These are phyloP conservation scores for Drosophila guanche DNA, from an alignment of 1,140 invertebrate genomes.

Conservation along the genomic window DNA sequence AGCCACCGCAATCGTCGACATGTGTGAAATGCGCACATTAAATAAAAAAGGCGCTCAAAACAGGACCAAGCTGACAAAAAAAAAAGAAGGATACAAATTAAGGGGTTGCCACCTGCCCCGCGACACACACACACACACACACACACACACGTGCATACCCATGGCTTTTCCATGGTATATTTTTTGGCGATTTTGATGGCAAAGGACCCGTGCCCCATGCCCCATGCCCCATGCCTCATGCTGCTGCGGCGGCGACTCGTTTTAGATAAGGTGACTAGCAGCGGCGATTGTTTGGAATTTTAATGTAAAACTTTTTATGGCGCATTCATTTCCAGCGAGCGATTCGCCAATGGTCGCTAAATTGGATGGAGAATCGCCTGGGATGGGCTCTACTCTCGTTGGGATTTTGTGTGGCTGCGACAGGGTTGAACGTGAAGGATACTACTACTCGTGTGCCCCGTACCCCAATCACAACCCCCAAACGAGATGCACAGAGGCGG, in stretches of 20 bases:
- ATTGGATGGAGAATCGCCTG: background rate
- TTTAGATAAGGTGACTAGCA: slow-evolving; percentile 80
- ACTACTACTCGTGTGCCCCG: too few species aligned
- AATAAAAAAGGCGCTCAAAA: slow-evolving; percentile 71
- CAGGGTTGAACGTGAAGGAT: slow-evolving; percentile 1
- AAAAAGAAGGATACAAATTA: slow-evolving; percentile 22
- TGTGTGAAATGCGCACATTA: slow-evolving; percentile 80
- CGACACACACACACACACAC: background rate
- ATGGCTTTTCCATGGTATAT: slow-evolving; percentile 40
- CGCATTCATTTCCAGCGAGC: slow-evolving; percentile 26
- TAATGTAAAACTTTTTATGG: slow-evolving; percentile 68
- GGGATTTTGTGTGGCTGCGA: background rate
- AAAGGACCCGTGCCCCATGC: background rate
- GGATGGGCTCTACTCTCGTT: background rate
- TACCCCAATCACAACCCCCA: too few species aligned
- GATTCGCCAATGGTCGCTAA: slow-evolving; percentile 16
- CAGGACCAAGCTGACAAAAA: slow-evolving; percentile 8
- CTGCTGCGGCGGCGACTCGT: slow-evolving; percentile 37
- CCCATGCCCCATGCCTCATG: background rate
- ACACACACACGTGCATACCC: background rate
- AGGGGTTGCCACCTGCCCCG: slow-evolving; percentile 38
- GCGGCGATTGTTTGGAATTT: slow-evolving; percentile 73
- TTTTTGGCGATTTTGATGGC: slow-evolving; percentile 39
- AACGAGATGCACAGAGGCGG: too few species aligned
- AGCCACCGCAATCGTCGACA: slow-evolving; percentile 61